phyloP scores from a whole-genome alignment of 2,797 vertebrate species.

The Chaetodon trifasciatus region DNA sequence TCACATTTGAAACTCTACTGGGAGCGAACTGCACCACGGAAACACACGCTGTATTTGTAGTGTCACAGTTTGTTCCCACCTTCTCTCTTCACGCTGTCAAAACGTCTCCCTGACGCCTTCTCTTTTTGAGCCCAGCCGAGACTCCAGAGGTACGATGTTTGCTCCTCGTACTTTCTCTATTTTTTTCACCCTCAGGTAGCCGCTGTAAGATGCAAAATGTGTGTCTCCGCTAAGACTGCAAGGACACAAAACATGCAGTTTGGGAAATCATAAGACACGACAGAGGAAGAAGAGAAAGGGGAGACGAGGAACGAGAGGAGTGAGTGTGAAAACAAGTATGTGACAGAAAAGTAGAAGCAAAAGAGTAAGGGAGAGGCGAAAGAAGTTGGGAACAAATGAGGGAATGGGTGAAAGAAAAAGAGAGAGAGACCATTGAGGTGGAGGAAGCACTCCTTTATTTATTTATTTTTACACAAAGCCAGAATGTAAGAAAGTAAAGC shows the following conservation, averaged over 20 bases:
- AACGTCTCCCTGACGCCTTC: constrained; percentile 53
- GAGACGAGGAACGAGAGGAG: constrained; percentile 5
- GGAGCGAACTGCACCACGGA: constrained; percentile 27
- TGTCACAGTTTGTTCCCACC: constrained; percentile 62
- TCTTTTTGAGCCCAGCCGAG: constrained; percentile 31
- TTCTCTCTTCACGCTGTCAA: constrained; percentile 64
- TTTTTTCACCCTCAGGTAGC: constrained; percentile 52
- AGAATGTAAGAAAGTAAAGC: constrained; percentile 76
- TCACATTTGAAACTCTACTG: constrained; percentile 42
- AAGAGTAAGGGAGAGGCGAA: constrained; percentile 17
- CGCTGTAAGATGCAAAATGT: constrained; percentile 50
- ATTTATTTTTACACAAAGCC: constrained; percentile 76
- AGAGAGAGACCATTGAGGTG: constrained; percentile 33
- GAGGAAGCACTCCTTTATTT: constrained; percentile 62
- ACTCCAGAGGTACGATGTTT: constrained; percentile 53
- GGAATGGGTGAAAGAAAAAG: constrained; percentile 41
- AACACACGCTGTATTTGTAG: constrained; percentile 58
- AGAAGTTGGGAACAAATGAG: constrained; percentile 61
- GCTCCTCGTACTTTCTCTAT: constrained; percentile 16
- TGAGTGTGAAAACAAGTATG: constrained; percentile 33
- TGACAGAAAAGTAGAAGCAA: constrained; percentile 45
- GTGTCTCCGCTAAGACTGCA: constrained; percentile 55
- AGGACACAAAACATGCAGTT: constrained; percentile 69
- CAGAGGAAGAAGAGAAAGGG: constrained; percentile 21
- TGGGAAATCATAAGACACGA: constrained; percentile 64